Conservation (phyloP, 2,113 vertebrate species). For the Zeus faber region DNA sequence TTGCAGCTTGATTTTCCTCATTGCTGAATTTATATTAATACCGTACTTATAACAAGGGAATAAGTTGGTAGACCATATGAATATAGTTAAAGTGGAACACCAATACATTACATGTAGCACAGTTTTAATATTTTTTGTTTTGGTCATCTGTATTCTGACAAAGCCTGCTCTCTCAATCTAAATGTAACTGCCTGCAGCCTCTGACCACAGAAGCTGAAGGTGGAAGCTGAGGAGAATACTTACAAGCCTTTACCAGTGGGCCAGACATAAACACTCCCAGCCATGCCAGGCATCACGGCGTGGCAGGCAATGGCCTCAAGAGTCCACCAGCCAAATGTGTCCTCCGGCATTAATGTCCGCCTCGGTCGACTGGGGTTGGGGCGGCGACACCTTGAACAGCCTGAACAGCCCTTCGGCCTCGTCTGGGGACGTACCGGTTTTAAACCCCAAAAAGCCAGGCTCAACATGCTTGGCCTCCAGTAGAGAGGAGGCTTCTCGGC, state of each 20-base stretch:
- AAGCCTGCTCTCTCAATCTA: slow-evolving; percentile 66
- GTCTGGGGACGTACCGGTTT: slow-evolving; percentile 52
- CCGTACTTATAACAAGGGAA: no score
- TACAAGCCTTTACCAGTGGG: slow-evolving; percentile 53
- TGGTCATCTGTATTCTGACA: slow-evolving; percentile 68
- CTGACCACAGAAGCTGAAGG: slow-evolving; percentile 68
- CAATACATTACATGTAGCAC: slow-evolving; percentile 14
- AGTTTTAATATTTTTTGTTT: slow-evolving; percentile 15
- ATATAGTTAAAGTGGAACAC: no score
- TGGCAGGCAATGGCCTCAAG: slow-evolving; percentile 60
- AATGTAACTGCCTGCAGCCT: slow-evolving; percentile 69
- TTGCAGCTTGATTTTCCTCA: no score
- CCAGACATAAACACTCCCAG: slow-evolving; percentile 12
- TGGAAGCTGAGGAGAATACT: slow-evolving; percentile 72
- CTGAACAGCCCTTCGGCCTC: slow-evolving; percentile 49
- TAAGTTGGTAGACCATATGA: no score
- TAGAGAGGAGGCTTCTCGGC: background rate
- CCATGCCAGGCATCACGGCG: no score
- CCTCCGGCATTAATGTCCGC: slow-evolving; percentile 67
- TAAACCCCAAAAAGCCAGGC: slow-evolving; percentile 55
- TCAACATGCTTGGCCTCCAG: background rate
- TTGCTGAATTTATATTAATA: no score
- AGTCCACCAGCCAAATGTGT: slow-evolving; percentile 64
- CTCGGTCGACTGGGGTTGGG: slow-evolving; percentile 55
- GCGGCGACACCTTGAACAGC: slow-evolving; percentile 70